Evolutionary conservation across 1,140 invertebrate species (phyloP).

Genomic region (Ips nitidus): DNA sequence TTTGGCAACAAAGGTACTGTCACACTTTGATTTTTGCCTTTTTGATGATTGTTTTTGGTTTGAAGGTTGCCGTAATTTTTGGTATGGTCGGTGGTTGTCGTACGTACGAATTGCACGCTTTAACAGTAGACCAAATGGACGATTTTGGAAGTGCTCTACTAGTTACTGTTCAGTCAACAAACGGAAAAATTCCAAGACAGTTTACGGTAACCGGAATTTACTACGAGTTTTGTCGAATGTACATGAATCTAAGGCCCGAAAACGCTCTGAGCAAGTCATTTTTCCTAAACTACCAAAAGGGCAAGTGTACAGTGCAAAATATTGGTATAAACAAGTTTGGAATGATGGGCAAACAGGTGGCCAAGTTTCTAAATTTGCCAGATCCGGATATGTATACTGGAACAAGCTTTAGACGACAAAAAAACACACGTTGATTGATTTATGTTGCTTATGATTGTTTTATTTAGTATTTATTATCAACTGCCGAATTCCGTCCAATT

Average conservation of each 20-base stretch:
- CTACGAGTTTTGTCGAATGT: constrained; percentile 7
- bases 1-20: constrained; percentile 35
- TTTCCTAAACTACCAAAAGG: constrained; percentile 42
- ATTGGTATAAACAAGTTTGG: constrained; percentile 45
- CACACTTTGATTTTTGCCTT: too few species aligned
- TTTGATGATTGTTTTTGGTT: not conserved
- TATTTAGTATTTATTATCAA: too few species aligned
- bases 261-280: not conserved
- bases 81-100: constrained; percentile 13
- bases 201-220: constrained; percentile 27
- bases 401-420: constrained; percentile 40
- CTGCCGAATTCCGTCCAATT: too few species aligned
- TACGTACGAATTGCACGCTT: constrained; percentile 14
- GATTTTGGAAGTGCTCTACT: constrained; percentile 16
- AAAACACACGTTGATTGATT: not conserved
- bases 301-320: constrained; percentile 43
- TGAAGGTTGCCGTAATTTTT: constrained; percentile 34
- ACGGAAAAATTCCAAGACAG: constrained; percentile 22
- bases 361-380: constrained; percentile 41
- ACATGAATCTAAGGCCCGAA: not conserved
- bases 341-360: constrained; percentile 43
- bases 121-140: constrained; percentile 23
- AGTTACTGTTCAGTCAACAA: constrained; percentile 14
- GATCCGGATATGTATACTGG: constrained; percentile 45
- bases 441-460: too few species aligned